Conservation (phyloP, 2,888 invertebrate genomes). For the Glomeris marginata region DNA sequence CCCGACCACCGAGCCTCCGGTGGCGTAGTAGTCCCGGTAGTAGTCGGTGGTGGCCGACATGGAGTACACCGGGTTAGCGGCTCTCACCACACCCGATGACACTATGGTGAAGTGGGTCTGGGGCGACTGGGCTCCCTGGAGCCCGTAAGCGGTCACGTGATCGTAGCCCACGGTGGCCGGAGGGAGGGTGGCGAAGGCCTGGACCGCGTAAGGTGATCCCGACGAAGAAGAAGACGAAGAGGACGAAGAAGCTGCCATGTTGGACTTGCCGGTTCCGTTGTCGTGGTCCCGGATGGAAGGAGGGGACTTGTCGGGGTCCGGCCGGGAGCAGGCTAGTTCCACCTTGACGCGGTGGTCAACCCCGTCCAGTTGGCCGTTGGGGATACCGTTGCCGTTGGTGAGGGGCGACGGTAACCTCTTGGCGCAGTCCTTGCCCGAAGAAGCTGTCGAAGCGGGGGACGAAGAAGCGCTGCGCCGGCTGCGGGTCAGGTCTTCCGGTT, state of each 20-base stretch:
- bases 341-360: background rate
- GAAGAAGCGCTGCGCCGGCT: conserved; percentile 8
- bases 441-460: conserved; percentile 15
- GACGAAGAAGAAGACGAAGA: background rate
- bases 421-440: conserved; percentile 15
- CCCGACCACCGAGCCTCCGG: background rate
- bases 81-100: background rate
- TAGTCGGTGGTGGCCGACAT: conserved; percentile 14
- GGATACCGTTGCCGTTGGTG: conserved; percentile 5
- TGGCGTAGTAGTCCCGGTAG: conserved; percentile 17
- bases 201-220: background rate
- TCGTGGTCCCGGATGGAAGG: background rate
- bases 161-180: conserved; percentile 8
- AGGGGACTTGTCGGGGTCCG: conserved; percentile 1
- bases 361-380: background rate
- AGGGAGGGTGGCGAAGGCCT: conserved; percentile 8
- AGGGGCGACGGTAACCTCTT: conserved; percentile 14
- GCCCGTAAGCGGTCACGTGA: conserved; percentile 11
- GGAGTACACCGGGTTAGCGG: background rate
- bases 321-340: background rate
- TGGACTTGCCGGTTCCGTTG: background rate
- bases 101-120: conserved; percentile 5
- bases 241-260: background rate
- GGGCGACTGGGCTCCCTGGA: conserved; percentile 2
- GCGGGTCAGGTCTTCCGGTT: conserved; percentile 56